phyloP scores from a whole-genome alignment of 2,797 vertebrate species.

The Fringilla coelebs region DNA sequence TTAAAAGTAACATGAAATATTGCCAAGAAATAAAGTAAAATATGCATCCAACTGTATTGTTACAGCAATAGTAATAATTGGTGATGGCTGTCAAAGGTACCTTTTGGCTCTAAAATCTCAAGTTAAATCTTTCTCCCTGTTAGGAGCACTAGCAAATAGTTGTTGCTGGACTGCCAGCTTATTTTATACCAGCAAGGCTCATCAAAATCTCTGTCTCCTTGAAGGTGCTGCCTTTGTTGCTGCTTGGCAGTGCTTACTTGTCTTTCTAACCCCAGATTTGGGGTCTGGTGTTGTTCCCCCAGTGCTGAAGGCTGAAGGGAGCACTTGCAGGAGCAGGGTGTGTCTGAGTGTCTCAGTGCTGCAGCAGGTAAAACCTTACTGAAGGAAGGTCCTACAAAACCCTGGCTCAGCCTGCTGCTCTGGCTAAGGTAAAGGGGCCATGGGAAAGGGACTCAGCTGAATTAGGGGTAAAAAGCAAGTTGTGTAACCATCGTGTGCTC shows the following conservation, averaged over 20 bases:
- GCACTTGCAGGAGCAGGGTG: not conserved
- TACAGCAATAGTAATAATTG: not conserved
- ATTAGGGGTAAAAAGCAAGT: not conserved
- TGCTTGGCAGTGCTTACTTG: not conserved
- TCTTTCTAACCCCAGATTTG: not conserved
- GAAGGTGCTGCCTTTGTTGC: not conserved
- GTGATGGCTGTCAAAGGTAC: not conserved
- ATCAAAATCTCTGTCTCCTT: not conserved
- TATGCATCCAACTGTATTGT: not conserved
- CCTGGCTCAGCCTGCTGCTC: not conserved
- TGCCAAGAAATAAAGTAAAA: not conserved
- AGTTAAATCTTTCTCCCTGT: not conserved
- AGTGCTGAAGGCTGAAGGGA: not conserved
- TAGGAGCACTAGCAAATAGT: not conserved
- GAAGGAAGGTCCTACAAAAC: not conserved
- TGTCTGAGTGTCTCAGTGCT: accelerated
- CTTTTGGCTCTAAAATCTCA: not conserved
- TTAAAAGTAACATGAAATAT: not conserved
- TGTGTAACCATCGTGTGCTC: accelerated
- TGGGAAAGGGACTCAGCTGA: not conserved
- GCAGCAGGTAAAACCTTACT: not conserved
- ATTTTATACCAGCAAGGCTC: not conserved
- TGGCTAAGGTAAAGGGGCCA: too few species aligned
- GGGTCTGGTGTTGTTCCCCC: not conserved
- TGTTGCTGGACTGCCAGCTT: not conserved